Evolutionary conservation across 2,797 vertebrate genomes (phyloP).

Genomic region (Sebastiscus tertius): DNA sequence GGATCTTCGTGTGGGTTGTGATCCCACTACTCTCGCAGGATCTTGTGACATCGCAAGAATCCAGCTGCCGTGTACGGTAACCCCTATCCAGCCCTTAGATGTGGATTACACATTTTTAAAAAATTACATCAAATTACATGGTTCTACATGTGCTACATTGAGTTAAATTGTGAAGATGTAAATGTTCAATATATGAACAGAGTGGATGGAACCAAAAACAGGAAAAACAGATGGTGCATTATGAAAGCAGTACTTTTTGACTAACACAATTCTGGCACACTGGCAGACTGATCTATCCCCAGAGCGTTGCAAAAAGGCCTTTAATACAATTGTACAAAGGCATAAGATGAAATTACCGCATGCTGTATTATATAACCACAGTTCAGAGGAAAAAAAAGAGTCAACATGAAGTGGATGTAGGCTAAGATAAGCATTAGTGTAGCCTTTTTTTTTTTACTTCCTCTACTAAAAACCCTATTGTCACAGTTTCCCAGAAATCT

Average conservation of each 20-base stretch:
- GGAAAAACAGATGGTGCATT: slow-evolving; percentile 52
- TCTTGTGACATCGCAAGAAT: too few relatives aligned
- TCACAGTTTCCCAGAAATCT: slow-evolving; percentile 30
- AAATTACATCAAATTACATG: background rate
- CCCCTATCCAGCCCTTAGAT: too few relatives aligned
- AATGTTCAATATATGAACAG: slow-evolving; percentile 5
- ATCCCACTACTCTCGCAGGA: too few relatives aligned
- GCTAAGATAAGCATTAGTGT: slow-evolving; percentile 16
- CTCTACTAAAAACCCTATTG: slow-evolving; percentile 20
- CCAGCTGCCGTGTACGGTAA: too few relatives aligned
- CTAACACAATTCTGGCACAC: background rate
- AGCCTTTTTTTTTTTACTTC: slow-evolving; percentile 11
- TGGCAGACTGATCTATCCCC: slow-evolving; percentile 31
- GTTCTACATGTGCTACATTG: background rate
- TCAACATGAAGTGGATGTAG: slow-evolving; percentile 41
- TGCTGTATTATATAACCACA: slow-evolving; percentile 50
- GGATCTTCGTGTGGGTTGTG: too few relatives aligned
- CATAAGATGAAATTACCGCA: slow-evolving; percentile 34
- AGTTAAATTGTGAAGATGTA: background rate
- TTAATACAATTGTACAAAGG: slow-evolving; percentile 36
- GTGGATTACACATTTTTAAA: background rate
- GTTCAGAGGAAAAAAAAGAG: slow-evolving; percentile 33
- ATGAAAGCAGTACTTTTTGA: slow-evolving; percentile 32
- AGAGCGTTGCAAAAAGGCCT: slow-evolving; percentile 23
- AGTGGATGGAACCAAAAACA: slow-evolving; percentile 2